These are phyloP conservation scores for Lanius ludovicianus DNA, from an alignment of 2,113 vertebrate species.

Conservation along the genomic window DNA sequence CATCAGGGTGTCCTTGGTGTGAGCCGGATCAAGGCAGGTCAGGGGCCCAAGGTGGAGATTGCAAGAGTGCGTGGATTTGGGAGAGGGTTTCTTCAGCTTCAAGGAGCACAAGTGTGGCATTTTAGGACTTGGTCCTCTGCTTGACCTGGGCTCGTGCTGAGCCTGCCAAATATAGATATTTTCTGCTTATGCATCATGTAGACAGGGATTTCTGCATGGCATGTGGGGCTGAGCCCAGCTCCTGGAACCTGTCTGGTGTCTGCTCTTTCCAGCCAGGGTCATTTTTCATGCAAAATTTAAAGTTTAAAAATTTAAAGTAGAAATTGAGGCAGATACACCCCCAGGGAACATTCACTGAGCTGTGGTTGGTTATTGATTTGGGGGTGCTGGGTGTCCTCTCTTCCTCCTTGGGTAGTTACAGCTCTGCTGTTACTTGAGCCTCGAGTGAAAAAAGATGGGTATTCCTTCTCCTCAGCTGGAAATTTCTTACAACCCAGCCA, in stretches of 20 bases:
- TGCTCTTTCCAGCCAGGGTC: not conserved
- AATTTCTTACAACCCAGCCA: not conserved
- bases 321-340: not conserved
- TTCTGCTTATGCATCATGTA: not conserved
- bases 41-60: not conserved
- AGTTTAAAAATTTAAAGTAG: not conserved
- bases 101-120: fast-evolving
- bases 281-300: not conserved
- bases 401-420: not conserved
- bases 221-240: not conserved
- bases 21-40: not conserved
- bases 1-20: fast-evolving
- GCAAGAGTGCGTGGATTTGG: not conserved
- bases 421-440: not conserved
- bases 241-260: not conserved
- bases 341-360: not conserved
- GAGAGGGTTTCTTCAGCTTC: not conserved
- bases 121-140: not conserved
- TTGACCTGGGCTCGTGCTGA: not conserved
- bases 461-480: not conserved
- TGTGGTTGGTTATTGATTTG: not conserved
- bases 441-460: not conserved
- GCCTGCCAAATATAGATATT: not conserved
- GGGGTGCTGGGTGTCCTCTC: not conserved
- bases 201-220: not conserved